Evolutionary conservation across 2,888 invertebrate species (phyloP).

Genomic region (Andrena chrysosceles): DNA sequence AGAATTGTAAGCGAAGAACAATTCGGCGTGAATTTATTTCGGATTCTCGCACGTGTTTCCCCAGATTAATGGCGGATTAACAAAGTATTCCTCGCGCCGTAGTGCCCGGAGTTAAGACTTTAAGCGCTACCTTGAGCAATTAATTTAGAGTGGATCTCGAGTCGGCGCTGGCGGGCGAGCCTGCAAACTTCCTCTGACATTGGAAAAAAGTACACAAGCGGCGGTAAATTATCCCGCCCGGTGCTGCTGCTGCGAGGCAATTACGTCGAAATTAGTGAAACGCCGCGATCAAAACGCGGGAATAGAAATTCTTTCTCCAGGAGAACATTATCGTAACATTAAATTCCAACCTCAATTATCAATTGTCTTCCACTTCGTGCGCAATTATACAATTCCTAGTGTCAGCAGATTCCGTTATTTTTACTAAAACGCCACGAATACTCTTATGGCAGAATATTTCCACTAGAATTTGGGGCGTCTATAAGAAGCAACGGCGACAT

Average conservation of each 20-base stretch:
- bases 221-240: slow-evolving; percentile 34
- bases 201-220: slow-evolving; percentile 41
- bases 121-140: slow-evolving; percentile 62
- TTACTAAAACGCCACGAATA: not conserved
- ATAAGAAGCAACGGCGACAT: not conserved
- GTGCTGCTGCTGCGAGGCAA: slow-evolving; percentile 6
- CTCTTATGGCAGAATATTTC: too few species aligned
- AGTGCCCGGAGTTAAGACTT: slow-evolving; percentile 50
- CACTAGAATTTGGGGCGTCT: too few species aligned
- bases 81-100: slow-evolving; percentile 47
- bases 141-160: slow-evolving; percentile 63
- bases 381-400: not conserved
- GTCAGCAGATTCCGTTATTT: not conserved
- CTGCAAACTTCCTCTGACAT: slow-evolving; percentile 45
- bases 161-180: slow-evolving; percentile 23
- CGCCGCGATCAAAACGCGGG: slow-evolving; percentile 7
- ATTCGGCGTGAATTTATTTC: slow-evolving; percentile 35
- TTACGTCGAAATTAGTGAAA: slow-evolving; percentile 33
- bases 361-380: not conserved
- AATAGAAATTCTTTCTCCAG: not conserved
- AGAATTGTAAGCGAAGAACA: not conserved
- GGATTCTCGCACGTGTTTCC: slow-evolving; percentile 23
- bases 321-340: not conserved
- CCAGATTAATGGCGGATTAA: slow-evolving; percentile 65
- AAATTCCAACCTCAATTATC: not conserved